Percentiles rank a stretch among this genome's conserved stretches.
phyloP scores from a whole-genome alignment of 2,888 invertebrate species.

The Sminthurides aquaticus region DNA sequence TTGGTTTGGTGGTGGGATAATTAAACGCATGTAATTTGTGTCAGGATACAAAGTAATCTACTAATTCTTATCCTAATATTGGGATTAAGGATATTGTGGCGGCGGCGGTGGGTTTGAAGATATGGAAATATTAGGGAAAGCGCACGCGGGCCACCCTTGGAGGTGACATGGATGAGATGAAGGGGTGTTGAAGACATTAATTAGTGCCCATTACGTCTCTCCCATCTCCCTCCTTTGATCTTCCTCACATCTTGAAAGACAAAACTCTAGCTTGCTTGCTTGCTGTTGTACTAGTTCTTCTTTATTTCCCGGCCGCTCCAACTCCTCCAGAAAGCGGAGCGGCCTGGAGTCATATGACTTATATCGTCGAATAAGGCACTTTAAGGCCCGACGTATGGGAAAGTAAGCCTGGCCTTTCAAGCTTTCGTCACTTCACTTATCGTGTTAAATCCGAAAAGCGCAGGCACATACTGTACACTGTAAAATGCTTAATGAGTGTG shows the following conservation, averaged over 20 bases:
- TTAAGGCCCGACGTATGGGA: too few relatives aligned
- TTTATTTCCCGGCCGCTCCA: neutral
- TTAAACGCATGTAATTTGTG: neutral
- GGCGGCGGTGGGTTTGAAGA: neutral
- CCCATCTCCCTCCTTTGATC: neutral
- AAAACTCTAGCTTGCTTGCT: neutral
- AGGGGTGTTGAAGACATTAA: constrained; percentile 24
- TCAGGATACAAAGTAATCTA: neutral
- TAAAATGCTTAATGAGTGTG: neutral
- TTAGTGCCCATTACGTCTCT: constrained; percentile 17
- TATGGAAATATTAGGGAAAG: constrained; percentile 6
- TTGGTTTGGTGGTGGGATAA: neutral
- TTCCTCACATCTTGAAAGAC: neutral
- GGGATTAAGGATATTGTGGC: neutral
- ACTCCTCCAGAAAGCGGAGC: neutral
- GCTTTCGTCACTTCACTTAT: neutral
- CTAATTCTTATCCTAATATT: neutral
- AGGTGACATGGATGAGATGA: constrained; percentile 18
- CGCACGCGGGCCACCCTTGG: constrained; percentile 14
- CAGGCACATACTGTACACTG: neutral
- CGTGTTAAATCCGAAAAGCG: neutral
- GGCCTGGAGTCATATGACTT: too few relatives aligned
- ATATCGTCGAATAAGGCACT: too few relatives aligned
- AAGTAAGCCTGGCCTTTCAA: too few relatives aligned
- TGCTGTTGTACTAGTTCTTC: neutral